Evolutionary conservation across 2,797 vertebrate genomes (phyloP).

Genomic region (Erpetoichthys calabaricus): DNA sequence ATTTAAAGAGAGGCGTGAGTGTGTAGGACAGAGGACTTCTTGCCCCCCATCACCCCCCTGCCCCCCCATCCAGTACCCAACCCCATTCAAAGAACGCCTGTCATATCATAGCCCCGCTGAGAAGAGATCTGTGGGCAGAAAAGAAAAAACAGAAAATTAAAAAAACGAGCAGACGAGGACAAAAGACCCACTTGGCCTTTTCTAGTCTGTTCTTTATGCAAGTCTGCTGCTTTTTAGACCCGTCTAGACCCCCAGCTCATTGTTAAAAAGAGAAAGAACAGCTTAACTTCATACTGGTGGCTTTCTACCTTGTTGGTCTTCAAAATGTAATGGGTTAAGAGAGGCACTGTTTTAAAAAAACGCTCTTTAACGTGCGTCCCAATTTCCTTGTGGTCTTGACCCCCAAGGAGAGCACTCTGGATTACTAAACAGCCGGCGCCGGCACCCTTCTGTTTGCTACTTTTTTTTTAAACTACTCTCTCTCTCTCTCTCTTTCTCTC

Average conservation of each 20-base stretch:
- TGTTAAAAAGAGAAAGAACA: constrained; percentile 7
- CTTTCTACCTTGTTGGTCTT: constrained; percentile 6
- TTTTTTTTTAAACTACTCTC: neutral
- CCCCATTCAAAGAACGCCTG: neutral
- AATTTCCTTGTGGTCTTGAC: neutral
- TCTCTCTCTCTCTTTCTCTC: neutral
- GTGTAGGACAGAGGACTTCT: no score
- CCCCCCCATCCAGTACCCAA: no score
- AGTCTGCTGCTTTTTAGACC: constrained; percentile 13
- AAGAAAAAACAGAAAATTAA: neutral
- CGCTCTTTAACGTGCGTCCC: neutral
- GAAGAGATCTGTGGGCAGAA: constrained; percentile 5
- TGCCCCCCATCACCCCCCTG: no score
- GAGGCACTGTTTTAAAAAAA: neutral
- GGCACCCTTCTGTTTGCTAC: no score
- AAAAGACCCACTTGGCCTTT: constrained; percentile 19
- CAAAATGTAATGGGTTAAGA: constrained; percentile 1
- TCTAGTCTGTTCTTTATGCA: constrained; percentile 13
- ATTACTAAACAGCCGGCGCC: no score
- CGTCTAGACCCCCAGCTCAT: constrained; percentile 5
- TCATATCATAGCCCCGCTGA: constrained; percentile 12
- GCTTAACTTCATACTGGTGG: constrained; percentile 10
- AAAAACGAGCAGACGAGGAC: constrained; percentile 1
- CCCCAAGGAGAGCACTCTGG: no score
- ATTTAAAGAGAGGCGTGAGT: no score